phyloP scores from a whole-genome alignment of 1,140 invertebrate genomes.

The Ridgeia piscesae region DNA sequence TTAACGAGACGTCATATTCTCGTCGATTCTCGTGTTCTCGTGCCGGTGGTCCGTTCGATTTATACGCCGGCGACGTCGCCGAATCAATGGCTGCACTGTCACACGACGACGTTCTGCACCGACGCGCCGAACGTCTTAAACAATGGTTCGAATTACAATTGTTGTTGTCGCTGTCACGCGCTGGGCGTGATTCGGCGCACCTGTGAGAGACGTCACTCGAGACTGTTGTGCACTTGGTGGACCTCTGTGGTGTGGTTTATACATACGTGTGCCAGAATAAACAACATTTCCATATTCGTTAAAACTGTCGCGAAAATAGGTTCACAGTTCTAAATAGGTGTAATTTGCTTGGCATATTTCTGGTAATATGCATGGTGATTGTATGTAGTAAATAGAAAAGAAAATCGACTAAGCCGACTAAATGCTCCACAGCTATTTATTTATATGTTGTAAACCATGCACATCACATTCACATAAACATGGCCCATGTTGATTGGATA shows the following conservation, averaged over 20 bases:
- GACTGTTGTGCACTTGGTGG: neutral
- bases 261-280: neutral
- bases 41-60: neutral
- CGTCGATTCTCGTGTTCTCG: neutral
- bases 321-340: neutral
- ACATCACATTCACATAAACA: no score
- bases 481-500: no score
- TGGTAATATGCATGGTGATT: no score
- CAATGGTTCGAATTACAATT: neutral
- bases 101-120: neutral
- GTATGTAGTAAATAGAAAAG: no score
- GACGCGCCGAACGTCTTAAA: neutral
- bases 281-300: neutral
- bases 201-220: neutral
- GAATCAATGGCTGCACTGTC: neutral
- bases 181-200: neutral
- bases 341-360: no score
- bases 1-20: neutral
- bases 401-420: no score
- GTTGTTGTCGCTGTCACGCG: neutral
- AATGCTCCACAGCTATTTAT: no score
- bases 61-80: neutral
- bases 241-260: no score
- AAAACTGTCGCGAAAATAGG: neutral
- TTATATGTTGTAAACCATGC: no score